A percentile compares a stretch with the other conserved stretches of the same genome.
phyloP scores from a whole-genome alignment of 2,113 vertebrate genomes.

The Brevimyrus niger region DNA sequence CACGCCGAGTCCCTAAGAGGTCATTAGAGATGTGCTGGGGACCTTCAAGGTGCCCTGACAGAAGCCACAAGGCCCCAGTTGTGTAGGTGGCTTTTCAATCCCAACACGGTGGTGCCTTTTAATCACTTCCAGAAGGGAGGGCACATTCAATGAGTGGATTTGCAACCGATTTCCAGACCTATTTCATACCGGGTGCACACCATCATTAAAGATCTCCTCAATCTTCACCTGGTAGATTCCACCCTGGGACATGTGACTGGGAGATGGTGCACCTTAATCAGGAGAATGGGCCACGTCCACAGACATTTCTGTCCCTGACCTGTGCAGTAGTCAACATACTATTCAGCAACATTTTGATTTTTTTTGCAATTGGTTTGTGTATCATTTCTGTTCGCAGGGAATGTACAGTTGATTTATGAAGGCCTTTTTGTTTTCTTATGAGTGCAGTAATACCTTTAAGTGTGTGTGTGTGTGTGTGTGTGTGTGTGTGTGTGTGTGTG shows the following conservation, averaged over 20 bases:
- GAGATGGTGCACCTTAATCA: background rate
- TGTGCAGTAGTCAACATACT: background rate
- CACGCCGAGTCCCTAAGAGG: conserved; percentile 42
- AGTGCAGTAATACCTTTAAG: background rate
- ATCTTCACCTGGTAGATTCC: background rate
- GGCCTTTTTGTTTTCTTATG: background rate
- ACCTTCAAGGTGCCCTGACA: conserved; percentile 37
- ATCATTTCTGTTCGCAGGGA: background rate
- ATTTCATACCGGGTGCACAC: conserved; percentile 15
- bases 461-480: no score
- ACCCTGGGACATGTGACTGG: background rate
- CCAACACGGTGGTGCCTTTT: background rate
- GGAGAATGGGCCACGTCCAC: background rate
- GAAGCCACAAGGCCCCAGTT: background rate
- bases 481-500: no score
- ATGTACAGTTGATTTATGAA: background rate
- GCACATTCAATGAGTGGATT: background rate
- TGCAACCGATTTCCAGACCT: background rate
- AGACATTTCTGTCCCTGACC: background rate
- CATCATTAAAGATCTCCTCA: background rate
- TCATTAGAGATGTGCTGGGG: conserved; percentile 50
- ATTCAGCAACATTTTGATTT: background rate
- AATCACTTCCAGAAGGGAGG: conserved; percentile 10
- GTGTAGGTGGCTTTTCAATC: background rate
- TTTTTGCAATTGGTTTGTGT: background rate